Base-by-base conservation (phyloP, 2,888 invertebrate species). In the Xylota sylvarum region DNA sequence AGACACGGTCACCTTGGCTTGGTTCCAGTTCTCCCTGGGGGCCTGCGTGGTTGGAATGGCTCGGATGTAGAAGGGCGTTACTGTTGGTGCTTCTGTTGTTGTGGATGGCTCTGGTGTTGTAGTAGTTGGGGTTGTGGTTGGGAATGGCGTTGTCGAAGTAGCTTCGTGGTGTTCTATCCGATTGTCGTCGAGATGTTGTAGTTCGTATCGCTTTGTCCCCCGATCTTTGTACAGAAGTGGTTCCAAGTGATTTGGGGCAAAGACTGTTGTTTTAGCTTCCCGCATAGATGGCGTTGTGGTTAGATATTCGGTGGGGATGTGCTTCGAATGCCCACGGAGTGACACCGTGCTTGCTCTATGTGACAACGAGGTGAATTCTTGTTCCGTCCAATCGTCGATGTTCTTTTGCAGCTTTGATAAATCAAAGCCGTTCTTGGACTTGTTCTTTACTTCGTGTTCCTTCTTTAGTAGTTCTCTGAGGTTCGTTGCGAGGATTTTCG, bases 341-440 rank as follows among this genome's bases (percentile, higher is more conserved):
- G 94, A 94, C 62, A 93, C 94, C 0, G 93, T 94, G 52, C 94
- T 94, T 5, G 93, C 93, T 79, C 92, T 93, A 89, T 94, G 93
- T 1, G 93, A 92, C 14, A 92, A 89, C 87, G 93, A 93, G 0
- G 95, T 94, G 91, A 94, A 96, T 89, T 95, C 95, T 92, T 96
- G 95, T 89, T 95, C 95, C 0, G 97, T 97, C 97, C 97, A 97
- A 87, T 96, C 95, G 89, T 97, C 96, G 76, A 97, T 97, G 88
- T 96, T 97, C 88, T 96, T 96, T 90, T 97, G 97, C 43, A 97
- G 92, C 89, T 95, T 95, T 12, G 95, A 94, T 12, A 96, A 94
- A 90, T 97, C 96, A 89, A 96, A 95, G 0, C 95, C 52, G 7
- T 23, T 60, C 23, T 88, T 74, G 9, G 89, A 89, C 0, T 89